Percentiles rank a stretch among this genome's conserved stretches.
Conservation (phyloP, 2,113 vertebrate genomes). For the Myiopsitta monachus region DNA sequence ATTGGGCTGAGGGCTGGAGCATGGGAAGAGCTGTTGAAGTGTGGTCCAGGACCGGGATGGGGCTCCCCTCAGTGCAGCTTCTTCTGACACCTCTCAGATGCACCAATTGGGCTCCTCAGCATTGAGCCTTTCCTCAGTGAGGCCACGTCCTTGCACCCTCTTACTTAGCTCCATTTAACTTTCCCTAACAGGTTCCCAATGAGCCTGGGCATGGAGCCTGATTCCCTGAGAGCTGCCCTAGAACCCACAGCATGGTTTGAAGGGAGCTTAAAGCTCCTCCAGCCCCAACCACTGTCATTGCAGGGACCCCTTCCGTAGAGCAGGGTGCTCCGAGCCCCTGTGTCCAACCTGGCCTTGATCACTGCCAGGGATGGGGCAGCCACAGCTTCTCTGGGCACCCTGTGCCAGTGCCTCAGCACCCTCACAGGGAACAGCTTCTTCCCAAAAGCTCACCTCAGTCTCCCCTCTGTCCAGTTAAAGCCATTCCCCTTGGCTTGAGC, state of each 20-base stretch:
- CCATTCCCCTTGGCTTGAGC: background rate
- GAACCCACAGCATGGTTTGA: background rate
- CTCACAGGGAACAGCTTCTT: too few relatives aligned
- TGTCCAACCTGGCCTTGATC: too few relatives aligned
- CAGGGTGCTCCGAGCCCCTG: background rate
- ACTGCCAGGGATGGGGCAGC: too few relatives aligned
- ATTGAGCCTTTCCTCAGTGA: background rate
- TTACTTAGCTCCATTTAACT: background rate
- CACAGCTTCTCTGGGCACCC: too few relatives aligned
- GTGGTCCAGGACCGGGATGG: fast-evolving
- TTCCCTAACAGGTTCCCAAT: background rate
- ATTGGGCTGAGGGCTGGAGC: background rate
- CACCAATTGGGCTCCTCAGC: background rate
- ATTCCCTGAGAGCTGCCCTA: background rate
- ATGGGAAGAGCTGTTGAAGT: background rate
- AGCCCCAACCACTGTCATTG: fast-evolving
- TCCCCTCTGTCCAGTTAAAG: background rate
- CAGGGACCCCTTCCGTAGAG: background rate
- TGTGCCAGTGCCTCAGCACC: too few relatives aligned
- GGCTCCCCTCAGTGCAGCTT: background rate
- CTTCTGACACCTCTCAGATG: fast-evolving
- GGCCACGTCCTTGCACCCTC: background rate
- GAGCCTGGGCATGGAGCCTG: background rate
- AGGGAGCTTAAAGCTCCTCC: background rate
- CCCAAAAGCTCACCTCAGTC: too few relatives aligned